Evolutionary conservation across 2,797 vertebrate genomes (phyloP), one percentile per base, ranked within the genome.

Genomic region (Danio albolineatus): DNA sequence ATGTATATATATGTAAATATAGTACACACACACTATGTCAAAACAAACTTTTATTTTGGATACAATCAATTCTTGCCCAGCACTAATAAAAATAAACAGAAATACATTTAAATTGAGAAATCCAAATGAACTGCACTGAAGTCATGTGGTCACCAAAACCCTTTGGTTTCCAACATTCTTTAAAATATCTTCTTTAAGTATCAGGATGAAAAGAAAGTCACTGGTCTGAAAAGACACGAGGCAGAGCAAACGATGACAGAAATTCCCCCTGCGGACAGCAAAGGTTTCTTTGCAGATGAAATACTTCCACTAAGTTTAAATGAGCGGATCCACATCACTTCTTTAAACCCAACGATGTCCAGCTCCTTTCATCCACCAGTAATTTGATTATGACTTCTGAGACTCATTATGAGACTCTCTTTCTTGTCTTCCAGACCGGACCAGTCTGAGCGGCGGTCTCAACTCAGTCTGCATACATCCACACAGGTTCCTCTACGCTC

Each of bases 281-380:
- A 59, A 17, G 38, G 41, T 39, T 10, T 62, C 2, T 62, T 41
- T 21, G 16, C 12, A 56, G 7, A n/a, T 28, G 17, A 53, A 64
- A 64, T 16, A n/a, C 14, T 76, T 54, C 28, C 2, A 13, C 38
- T 10, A 28, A 72, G 36, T 51, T 51, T 59, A 57, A 69, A 59
- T 78, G 0, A 69, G 21, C 43, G 48, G 5, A 59, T 59, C 10
- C n/a, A 10, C 64, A 59, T 78, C 44, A 39, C 64, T 60, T 28
- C 17, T 44, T 59, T 6, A 53, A 43, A 21, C 38, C 8, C 39
- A 38, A 21, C 49, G 2, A 28, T 43, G 54, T 69, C 65, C 57
- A 51, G 59, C 51, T 41, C n/a, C 62, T 70, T 70, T 60, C 65
- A 78, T 70, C 28, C 36, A 51, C 56, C 36, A 51, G 54, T 51